Base-by-base conservation (phyloP, 92 coral and sea anemone genomes). In the Epizoanthus illoricatus region DNA sequence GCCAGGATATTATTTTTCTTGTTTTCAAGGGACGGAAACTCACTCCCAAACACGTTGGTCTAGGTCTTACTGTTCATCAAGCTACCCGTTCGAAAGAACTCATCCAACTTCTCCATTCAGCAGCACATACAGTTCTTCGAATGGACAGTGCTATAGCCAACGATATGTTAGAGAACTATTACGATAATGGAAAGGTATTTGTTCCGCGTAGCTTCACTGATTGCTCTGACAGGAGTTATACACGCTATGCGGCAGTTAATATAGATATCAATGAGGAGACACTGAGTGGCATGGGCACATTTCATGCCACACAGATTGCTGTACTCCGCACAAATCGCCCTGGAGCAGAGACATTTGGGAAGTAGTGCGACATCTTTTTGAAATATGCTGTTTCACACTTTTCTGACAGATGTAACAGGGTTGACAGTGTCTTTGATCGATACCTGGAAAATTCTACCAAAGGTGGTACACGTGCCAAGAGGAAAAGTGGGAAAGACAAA, bases 41-140 rank as follows among this genome's bases (percentile, higher is more conserved):
- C 18, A 91, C 88, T 4, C 90, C 92, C 5, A 89, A 88, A 76
- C 90, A 88, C 67, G 39, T 91, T 83, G 92, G 94, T 4, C 7
- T 89, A 13, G 94, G 92, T 7, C 90, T 89, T 10, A 89, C 95
- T 54, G 55, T 92, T 54, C 95, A 92, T 70, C 95, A 92, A 65
- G 92, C 95, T 24, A 91, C 92, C 18, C 42, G 95, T 4, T 91
- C 95, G 33, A 87, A 86, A 86, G 79, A 91, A 66, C 90, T 91
- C 28, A 83, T 91, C 13, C 84, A 91, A 33, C 85, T 88, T 54
- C 55, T 91, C n/a, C 86, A 85, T 55, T 73, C 94, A 7, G 93
- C 91, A 43, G 93, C 89, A 0, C 93, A 87, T 69, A 75, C 91
- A 9, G 78, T 81, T 2, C 89, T 90, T 7, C 20, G 91, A 88